Percentiles rank a stretch among this genome's conserved stretches.
These are phyloP conservation scores for Aplidium turbinatum DNA, from an alignment of 23 tunicate genomes.

Conservation along the genomic window DNA sequence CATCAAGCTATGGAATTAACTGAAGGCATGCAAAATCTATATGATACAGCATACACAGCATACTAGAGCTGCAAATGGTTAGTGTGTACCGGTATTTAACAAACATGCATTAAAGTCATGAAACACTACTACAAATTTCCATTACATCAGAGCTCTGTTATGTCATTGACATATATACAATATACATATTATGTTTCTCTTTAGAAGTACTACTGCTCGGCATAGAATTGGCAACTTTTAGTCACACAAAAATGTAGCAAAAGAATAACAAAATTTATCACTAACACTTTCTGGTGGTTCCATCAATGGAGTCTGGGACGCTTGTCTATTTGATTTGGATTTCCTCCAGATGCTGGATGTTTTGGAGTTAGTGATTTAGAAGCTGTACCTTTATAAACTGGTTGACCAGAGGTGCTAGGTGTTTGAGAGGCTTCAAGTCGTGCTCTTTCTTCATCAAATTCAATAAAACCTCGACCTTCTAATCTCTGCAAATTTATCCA, in stretches of 20 bases:
- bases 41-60: no score
- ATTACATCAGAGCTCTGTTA: no score
- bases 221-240: no score
- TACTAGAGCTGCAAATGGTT: no score
- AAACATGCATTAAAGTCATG: no score
- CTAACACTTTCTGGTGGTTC: neutral
- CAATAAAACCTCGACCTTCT: conserved; percentile 84
- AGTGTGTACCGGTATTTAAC: no score
- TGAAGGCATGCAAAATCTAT: no score
- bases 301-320: conserved; percentile 61
- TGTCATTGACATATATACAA: no score
- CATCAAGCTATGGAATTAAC: no score
- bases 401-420: conserved; percentile 17
- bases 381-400: neutral
- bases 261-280: neutral
- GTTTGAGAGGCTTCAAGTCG: conserved; percentile 6
- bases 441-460: conserved; percentile 90
- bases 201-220: no score
- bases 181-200: no score
- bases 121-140: no score
- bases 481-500: conserved; percentile 71
- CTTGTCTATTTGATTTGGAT: conserved; percentile 50
- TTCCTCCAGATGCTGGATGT: conserved; percentile 57
- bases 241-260: neutral
- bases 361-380: conserved; percentile 8